A percentile compares a stretch with the other conserved stretches of the same genome.
Conservation (phyloP, 2,113 vertebrate genomes). For the Rhizomys pruinosus region DNA sequence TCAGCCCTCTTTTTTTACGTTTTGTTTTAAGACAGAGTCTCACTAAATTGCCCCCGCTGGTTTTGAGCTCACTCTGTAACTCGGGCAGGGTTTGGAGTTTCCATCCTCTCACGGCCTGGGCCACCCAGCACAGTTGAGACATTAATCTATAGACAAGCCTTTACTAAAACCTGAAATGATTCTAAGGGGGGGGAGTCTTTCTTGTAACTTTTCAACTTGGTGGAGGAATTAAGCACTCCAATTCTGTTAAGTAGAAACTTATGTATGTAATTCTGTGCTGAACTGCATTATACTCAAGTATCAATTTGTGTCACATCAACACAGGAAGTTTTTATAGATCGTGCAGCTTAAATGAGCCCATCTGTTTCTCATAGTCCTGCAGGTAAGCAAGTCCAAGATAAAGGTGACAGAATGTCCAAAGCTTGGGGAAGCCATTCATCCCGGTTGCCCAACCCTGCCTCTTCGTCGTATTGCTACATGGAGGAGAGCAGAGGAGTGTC, state of each 20-base stretch:
- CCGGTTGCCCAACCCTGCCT: background rate
- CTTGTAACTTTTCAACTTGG: background rate
- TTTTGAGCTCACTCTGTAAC: background rate
- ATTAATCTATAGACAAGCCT: background rate
- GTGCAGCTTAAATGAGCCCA: background rate
- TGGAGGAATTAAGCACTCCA: background rate
- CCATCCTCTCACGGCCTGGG: background rate
- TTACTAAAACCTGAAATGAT: background rate
- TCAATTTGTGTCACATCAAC: background rate
- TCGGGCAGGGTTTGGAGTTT: background rate
- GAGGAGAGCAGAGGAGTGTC: too few species aligned
- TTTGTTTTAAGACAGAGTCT: background rate
- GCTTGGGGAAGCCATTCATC: background rate
- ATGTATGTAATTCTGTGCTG: background rate
- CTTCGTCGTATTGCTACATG: background rate
- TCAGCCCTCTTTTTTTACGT: background rate
- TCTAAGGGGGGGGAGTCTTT: background rate
- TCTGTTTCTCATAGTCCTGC: background rate
- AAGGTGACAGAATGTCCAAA: background rate
- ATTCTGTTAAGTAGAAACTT: background rate
- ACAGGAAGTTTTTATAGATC: background rate
- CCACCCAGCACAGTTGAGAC: background rate
- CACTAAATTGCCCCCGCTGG: too few species aligned
- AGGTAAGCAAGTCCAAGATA: background rate
- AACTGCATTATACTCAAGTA: background rate